Evolutionary conservation across 2,797 vertebrate genomes (phyloP).

Genomic region (Sebastiscus tertius): DNA sequence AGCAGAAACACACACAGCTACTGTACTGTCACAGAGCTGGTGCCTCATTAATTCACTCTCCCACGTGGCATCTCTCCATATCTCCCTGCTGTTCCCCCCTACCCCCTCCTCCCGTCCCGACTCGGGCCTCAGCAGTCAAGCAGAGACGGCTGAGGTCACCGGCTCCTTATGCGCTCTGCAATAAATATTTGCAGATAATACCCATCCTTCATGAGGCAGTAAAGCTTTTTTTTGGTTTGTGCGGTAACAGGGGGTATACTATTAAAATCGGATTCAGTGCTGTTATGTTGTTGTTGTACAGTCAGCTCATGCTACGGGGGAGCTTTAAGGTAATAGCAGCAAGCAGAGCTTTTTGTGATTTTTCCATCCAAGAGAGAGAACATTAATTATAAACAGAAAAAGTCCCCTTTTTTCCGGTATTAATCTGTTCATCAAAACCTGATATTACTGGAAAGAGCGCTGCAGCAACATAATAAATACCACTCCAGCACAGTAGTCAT

Average conservation of each 20-base stretch:
- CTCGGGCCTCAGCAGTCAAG: constrained; percentile 21
- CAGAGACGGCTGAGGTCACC: constrained; percentile 35
- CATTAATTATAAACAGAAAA: constrained; percentile 45
- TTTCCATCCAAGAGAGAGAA: constrained; percentile 3
- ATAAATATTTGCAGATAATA: constrained; percentile 27
- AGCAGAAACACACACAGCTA: constrained; percentile 47
- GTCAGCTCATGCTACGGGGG: neutral
- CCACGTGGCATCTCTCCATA: constrained; percentile 65
- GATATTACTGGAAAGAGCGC: constrained; percentile 26
- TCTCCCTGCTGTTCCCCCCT: constrained; percentile 34
- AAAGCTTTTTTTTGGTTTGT: neutral
- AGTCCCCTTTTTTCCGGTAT: neutral
- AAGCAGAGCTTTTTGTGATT: neutral
- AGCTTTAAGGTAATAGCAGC: constrained; percentile 9
- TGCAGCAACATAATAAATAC: constrained; percentile 34
- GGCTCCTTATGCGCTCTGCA: neutral
- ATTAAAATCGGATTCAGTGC: neutral
- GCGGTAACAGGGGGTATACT: neutral
- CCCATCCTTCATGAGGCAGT: neutral
- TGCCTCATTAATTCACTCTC: constrained; percentile 74
- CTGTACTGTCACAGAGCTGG: constrained; percentile 58
- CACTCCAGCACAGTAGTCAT: neutral
- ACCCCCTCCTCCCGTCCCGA: neutral
- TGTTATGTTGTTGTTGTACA: neutral
- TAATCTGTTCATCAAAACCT: constrained; percentile 40